These are phyloP conservation scores for Exocentrus adspersus DNA, from an alignment of 2,888 invertebrate genomes.

Conservation along the genomic window DNA sequence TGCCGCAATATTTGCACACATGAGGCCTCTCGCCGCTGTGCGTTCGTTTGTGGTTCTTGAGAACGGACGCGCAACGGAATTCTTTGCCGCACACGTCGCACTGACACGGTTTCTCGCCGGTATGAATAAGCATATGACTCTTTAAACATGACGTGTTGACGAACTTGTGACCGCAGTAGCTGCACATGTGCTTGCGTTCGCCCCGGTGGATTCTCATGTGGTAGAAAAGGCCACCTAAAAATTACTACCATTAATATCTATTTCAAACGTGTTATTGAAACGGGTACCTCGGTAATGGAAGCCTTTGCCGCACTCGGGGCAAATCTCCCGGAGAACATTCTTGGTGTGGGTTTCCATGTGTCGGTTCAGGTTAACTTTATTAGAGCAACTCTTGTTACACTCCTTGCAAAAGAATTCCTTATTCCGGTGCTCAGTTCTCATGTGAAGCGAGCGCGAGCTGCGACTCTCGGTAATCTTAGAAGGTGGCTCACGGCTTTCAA, in stretches of 20 bases:
- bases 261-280: neutral
- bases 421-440: slow-evolving; percentile 14
- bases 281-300: slow-evolving; percentile 28
- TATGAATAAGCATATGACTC: slow-evolving; percentile 22
- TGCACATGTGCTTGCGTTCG: slow-evolving; percentile 37
- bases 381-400: slow-evolving; percentile 22
- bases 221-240: slow-evolving; percentile 40
- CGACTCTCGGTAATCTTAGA: too few relatives aligned
- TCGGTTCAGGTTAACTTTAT: slow-evolving; percentile 14
- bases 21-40: slow-evolving; percentile 19
- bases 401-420: slow-evolving; percentile 17
- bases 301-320: slow-evolving; percentile 35
- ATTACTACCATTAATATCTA: too few relatives aligned
- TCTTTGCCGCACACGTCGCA: slow-evolving; percentile 8
- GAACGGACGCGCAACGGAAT: slow-evolving; percentile 8
- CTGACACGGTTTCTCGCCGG: slow-evolving; percentile 22
- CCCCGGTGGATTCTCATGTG: slow-evolving; percentile 46
- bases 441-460: too few relatives aligned
- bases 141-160: slow-evolving; percentile 13
- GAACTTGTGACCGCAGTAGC: slow-evolving; percentile 37
- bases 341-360: slow-evolving; percentile 27
- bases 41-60: slow-evolving; percentile 16
- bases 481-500: too few relatives aligned
- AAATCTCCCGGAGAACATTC: slow-evolving; percentile 23
- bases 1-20: slow-evolving; percentile 11